Conservation (phyloP, 2,888 invertebrate genomes). For the Yponomeuta evonymella region DNA sequence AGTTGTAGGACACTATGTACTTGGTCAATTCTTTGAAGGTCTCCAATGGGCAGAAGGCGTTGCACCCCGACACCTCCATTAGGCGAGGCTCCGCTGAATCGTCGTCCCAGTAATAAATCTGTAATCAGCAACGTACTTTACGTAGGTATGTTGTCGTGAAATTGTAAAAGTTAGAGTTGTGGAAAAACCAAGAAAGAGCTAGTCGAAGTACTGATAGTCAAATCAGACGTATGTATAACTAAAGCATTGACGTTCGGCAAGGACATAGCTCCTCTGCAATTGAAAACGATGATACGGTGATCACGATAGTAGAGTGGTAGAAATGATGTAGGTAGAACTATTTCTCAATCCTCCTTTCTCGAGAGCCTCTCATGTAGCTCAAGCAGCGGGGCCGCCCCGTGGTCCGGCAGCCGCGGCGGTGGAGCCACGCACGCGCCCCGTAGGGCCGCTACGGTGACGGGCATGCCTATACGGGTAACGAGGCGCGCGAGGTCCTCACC, state of each 20-base stretch:
- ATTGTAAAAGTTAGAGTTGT: too few species aligned
- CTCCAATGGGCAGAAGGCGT: slow-evolving; percentile 68
- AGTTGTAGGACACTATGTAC: slow-evolving; percentile 58
- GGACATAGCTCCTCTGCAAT: too few species aligned
- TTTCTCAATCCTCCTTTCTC: neutral
- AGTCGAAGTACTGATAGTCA: too few species aligned
- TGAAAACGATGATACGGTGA: too few species aligned
- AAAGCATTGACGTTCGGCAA: too few species aligned
- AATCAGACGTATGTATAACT: too few species aligned
- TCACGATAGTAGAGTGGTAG: too few species aligned
- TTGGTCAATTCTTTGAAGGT: slow-evolving; percentile 65
- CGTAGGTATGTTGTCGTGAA: too few species aligned
- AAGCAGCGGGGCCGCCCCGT: slow-evolving; percentile 73
- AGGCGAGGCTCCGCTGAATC: slow-evolving; percentile 65
- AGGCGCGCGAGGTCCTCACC: slow-evolving; percentile 31
- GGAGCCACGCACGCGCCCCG: neutral
- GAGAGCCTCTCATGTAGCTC: slow-evolving; percentile 66
- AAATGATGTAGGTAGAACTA: too few species aligned
- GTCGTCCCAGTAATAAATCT: slow-evolving; percentile 75
- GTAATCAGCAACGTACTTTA: slow-evolving; percentile 26
- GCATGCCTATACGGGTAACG: neutral
- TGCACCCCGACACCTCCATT: slow-evolving; percentile 74
- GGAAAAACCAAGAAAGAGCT: too few species aligned
- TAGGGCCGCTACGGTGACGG: neutral
- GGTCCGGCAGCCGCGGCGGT: slow-evolving; percentile 73